Conservation (phyloP, 2,888 invertebrate genomes). For the Drymonia ruficornis region DNA sequence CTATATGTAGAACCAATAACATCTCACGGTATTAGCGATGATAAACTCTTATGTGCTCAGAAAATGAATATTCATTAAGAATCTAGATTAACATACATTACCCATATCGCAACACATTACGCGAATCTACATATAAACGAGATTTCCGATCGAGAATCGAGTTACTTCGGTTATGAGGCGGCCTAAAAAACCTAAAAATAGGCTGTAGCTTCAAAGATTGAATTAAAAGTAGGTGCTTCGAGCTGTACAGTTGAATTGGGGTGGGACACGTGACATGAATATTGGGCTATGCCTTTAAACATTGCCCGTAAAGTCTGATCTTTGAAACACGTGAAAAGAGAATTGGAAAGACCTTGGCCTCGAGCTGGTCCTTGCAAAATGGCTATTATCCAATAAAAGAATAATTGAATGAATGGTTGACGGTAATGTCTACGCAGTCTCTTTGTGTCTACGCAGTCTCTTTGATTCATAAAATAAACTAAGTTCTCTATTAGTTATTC, state of each 20-base stretch:
- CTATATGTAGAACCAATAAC: too few relatives aligned
- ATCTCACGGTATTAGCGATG: too few relatives aligned
- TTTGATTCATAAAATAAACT: too few relatives aligned
- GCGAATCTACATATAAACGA: constrained; percentile 11
- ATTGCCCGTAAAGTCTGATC: not conserved
- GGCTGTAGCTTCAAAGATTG: constrained; percentile 19
- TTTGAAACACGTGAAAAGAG: not conserved
- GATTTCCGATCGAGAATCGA: constrained; percentile 15
- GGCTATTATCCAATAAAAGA: not conserved
- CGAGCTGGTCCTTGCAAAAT: not conserved
- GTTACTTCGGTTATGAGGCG: constrained; percentile 13
- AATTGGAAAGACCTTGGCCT: not conserved
- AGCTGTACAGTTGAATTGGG: constrained; percentile 23
- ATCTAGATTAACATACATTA: not conserved
- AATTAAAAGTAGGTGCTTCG: constrained; percentile 20
- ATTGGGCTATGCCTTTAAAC: not conserved
- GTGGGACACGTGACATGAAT: constrained; percentile 31
- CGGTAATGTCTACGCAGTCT: not conserved
- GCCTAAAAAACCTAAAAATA: constrained; percentile 12
- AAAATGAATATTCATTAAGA: too few relatives aligned
- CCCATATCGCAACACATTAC: not conserved
- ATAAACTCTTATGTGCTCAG: too few relatives aligned
- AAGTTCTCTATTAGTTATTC: too few relatives aligned
- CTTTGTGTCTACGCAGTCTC: not conserved
- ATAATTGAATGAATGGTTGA: not conserved